Evolutionary conservation across 2,888 invertebrate species (phyloP).

Genomic region (Epinotia ramella): DNA sequence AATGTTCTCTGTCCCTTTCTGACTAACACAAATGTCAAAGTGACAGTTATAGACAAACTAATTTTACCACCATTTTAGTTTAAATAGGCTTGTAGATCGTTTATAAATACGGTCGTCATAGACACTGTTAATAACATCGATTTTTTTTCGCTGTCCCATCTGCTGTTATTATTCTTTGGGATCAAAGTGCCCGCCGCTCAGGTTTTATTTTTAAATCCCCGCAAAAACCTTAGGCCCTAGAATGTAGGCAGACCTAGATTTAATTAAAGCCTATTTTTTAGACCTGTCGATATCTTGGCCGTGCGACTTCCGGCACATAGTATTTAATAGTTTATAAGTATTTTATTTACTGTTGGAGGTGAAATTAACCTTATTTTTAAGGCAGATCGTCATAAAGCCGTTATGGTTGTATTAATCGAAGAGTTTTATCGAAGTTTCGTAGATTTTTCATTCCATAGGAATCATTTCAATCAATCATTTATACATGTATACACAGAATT

Average conservation of each 20-base stretch:
- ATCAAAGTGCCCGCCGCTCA: slow-evolving; percentile 42
- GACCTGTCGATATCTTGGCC: slow-evolving; percentile 33
- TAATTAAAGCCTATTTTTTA: slow-evolving; percentile 41
- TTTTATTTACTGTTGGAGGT: background rate
- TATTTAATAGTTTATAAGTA: background rate
- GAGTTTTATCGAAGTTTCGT: too few relatives aligned
- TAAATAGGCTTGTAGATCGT: too few relatives aligned
- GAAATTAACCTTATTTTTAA: background rate
- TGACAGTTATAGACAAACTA: too few relatives aligned
- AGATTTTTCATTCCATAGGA: too few relatives aligned
- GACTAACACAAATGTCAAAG: too few relatives aligned
- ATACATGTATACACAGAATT: too few relatives aligned
- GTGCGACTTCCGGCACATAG: slow-evolving; percentile 25
- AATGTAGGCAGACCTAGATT: slow-evolving; percentile 43
- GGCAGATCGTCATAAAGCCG: too few relatives aligned
- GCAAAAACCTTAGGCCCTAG: slow-evolving; percentile 41
- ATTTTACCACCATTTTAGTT: too few relatives aligned
- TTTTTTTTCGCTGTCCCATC: background rate
- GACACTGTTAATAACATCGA: background rate
- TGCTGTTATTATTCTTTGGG: slow-evolving; percentile 22
- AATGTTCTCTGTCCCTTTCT: too few relatives aligned
- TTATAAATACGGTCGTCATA: too few relatives aligned
- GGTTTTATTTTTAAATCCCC: slow-evolving; percentile 41
- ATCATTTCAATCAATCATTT: too few relatives aligned
- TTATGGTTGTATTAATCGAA: too few relatives aligned